Conservation (phyloP, 2,113 vertebrate species). For the Paralichthys olivaceus region DNA sequence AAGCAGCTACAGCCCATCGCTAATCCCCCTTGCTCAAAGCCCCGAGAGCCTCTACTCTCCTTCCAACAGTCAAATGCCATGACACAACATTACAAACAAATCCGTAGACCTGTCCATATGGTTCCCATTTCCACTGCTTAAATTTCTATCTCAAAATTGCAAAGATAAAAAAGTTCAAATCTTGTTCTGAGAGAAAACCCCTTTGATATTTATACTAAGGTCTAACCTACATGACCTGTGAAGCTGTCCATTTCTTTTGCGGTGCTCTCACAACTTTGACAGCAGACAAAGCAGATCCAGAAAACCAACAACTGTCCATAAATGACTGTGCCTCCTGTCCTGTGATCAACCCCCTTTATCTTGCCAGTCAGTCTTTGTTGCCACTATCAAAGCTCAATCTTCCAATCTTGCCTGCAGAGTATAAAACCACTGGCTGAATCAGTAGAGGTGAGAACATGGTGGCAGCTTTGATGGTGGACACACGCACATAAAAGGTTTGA, state of each 20-base stretch:
- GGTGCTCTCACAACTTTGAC: not conserved
- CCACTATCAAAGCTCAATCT: not conserved
- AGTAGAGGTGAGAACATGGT: conserved; percentile 14
- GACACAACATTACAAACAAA: not conserved
- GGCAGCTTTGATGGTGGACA: not conserved
- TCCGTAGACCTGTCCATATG: not conserved
- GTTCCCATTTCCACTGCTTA: not conserved
- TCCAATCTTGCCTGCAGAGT: too few species aligned
- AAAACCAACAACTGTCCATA: not conserved
- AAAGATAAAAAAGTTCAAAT: too few species aligned
- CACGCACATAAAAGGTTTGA: not conserved
- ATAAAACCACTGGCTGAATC: not conserved
- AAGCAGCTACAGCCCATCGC: conserved; percentile 8
- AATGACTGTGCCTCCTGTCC: not conserved
- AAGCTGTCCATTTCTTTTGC: not conserved
- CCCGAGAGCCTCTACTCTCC: not conserved
- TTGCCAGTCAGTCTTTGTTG: too few species aligned
- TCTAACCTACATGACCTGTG: too few species aligned
- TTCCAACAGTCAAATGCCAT: conserved; percentile 4
- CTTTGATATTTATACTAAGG: too few species aligned
- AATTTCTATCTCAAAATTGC: not conserved
- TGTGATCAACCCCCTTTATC: not conserved
- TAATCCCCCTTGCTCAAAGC: conserved; percentile 1
- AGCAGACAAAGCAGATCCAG: not conserved
- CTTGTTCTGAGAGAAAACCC: too few species aligned